phyloP scores from a whole-genome alignment of 2,888 invertebrate species.

The Drosophila limbata region DNA sequence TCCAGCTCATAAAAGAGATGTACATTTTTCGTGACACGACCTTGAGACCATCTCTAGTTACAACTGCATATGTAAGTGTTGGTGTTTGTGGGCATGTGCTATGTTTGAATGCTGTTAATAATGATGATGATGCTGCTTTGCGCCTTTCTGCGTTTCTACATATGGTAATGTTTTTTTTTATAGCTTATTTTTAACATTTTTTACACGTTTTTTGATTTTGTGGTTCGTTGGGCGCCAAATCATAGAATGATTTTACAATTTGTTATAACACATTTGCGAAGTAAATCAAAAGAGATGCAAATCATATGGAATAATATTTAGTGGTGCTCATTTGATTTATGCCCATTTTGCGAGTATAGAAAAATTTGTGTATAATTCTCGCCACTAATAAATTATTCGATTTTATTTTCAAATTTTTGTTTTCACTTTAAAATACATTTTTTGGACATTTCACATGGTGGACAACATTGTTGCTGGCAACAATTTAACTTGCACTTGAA shows the following conservation, averaged over 20 bases:
- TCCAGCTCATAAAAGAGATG: background rate
- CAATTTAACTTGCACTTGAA: slow-evolving; percentile 68
- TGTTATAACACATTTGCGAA: slow-evolving; percentile 22
- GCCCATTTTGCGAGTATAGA: background rate
- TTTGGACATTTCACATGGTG: slow-evolving; percentile 3
- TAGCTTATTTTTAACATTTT: slow-evolving; percentile 20
- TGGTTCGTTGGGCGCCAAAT: slow-evolving; percentile 18
- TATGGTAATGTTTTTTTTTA: slow-evolving; percentile 65
- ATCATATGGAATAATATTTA: slow-evolving; percentile 5
- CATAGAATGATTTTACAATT: slow-evolving; percentile 39
- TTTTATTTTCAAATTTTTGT: slow-evolving; percentile 13
- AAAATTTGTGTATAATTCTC: too few species aligned
- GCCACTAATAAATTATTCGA: slow-evolving; percentile 12
- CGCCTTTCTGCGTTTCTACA: slow-evolving; percentile 47
- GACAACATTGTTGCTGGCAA: slow-evolving; percentile 72
- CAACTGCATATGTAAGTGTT: slow-evolving; percentile 21
- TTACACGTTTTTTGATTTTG: slow-evolving; percentile 8
- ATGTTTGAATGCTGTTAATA: background rate
- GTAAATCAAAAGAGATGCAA: slow-evolving; percentile 15
- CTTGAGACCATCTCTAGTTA: slow-evolving; percentile 13
- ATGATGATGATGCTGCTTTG: slow-evolving; percentile 12
- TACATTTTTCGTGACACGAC: background rate
- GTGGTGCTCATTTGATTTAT: slow-evolving; percentile 18
- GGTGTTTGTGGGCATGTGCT: background rate
- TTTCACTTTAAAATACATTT: slow-evolving; percentile 32